A percentile compares a stretch with the other conserved stretches of the same genome.
Evolutionary conservation across 2,797 vertebrate genomes (phyloP).

Genomic region (Helostoma temminkii): DNA sequence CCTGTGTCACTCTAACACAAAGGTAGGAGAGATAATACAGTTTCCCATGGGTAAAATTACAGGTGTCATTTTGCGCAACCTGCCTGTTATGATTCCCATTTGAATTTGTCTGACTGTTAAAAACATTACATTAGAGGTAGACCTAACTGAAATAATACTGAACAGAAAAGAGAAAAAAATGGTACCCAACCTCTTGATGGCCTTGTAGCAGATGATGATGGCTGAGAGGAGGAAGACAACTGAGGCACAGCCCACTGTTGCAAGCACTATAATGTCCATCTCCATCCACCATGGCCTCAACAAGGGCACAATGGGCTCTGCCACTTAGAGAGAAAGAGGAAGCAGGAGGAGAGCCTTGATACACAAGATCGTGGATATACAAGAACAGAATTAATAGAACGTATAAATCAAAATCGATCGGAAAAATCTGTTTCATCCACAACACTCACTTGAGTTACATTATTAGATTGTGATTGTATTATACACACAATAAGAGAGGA

Average conservation of each 20-base stretch:
- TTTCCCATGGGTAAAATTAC: slow-evolving; percentile 40
- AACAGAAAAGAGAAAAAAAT: slow-evolving; percentile 13
- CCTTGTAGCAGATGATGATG: slow-evolving; percentile 98
- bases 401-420: slow-evolving; percentile 9
- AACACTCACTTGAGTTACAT: neutral
- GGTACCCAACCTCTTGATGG: slow-evolving; percentile 93
- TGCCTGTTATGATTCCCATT: slow-evolving; percentile 22
- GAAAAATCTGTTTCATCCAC: neutral
- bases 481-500: slow-evolving; percentile 35
- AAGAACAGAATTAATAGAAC: slow-evolving; percentile 27
- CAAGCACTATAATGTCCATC: slow-evolving; percentile 90
- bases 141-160: neutral
- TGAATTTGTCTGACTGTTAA: slow-evolving; percentile 21
- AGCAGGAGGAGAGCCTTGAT: slow-evolving; percentile 39
- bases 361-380: slow-evolving; percentile 25
- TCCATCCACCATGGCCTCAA: slow-evolving; percentile 92
- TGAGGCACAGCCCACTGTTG: slow-evolving; percentile 90
- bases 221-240: slow-evolving; percentile 92
- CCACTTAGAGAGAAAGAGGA: slow-evolving; percentile 77
- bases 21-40: slow-evolving; percentile 16
- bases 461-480: slow-evolving; percentile 21
- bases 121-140: neutral
- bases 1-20: slow-evolving; percentile 15
- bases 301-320: slow-evolving; percentile 80
- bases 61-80: slow-evolving; percentile 24